Evolutionary conservation across 2,888 invertebrate species (phyloP), one percentile per base, ranked within the genome.

Genomic region (Clivina fossor): DNA sequence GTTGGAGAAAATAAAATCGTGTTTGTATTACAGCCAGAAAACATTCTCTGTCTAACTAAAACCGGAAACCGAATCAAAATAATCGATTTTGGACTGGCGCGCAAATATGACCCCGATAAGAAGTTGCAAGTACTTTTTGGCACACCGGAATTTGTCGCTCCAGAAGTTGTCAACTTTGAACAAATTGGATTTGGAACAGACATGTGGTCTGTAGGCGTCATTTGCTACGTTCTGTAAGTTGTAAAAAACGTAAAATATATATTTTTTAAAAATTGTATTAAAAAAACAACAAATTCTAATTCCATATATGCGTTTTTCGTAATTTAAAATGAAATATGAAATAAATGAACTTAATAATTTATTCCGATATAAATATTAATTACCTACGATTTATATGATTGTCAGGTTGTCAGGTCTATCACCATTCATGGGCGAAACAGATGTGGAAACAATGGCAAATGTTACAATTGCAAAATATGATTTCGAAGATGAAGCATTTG

Each of bases 201-300:
- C 70, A 96, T 98, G 95, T 98, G 97, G 98, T 94, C 94, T 49
- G 88, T 99, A 18, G 98, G 98, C 35, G 97, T 99, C 58, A 96
- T 99, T 66, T 93, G 93, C 71, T 98, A 98, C 73, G 95, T 98
- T 56, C 80, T 98, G 97, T 98, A 79, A 93, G 96, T 88, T n/a
- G n/a, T n/a, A n/a, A n/a, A n/a, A n/a, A n/a, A n/a, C n/a, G n/a
- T n/a, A n/a, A n/a, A n/a, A n/a, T n/a, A n/a, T n/a, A n/a, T n/a
- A n/a, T n/a, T n/a, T n/a, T n/a, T n/a, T n/a, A n/a, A n/a, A n/a
- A n/a, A n/a, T n/a, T n/a, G n/a, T n/a, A n/a, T n/a, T n/a, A n/a
- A n/a, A n/a, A n/a, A n/a, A n/a, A n/a, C n/a, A n/a, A n/a, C n/a
- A n/a, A n/a, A n/a, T n/a, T n/a, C n/a, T n/a, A n/a, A n/a, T n/a